Conservation (phyloP, 2,113 vertebrate species). For the Pyrgilauda ruficollis region DNA sequence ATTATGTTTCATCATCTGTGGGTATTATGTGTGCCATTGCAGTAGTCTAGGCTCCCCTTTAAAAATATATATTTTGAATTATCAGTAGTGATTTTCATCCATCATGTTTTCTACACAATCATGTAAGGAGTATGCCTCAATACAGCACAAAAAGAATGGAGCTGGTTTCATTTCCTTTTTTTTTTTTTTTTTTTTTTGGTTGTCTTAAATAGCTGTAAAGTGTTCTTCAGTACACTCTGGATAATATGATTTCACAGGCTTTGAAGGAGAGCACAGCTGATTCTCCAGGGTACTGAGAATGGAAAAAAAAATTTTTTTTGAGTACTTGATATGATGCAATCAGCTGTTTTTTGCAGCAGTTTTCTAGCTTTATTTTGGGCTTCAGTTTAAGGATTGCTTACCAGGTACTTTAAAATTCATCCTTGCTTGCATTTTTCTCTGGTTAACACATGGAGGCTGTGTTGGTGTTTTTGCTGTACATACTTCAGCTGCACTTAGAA, state of each 20-base stretch:
- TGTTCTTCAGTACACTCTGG: constrained; percentile 56
- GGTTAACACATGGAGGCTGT: constrained; percentile 68
- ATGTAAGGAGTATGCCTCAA: constrained; percentile 52
- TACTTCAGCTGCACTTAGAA: constrained; percentile 74
- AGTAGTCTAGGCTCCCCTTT: constrained; percentile 60
- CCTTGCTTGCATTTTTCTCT: constrained; percentile 65
- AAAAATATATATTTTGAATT: constrained; percentile 39
- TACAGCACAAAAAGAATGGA: constrained; percentile 62
- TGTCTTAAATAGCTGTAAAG: constrained; percentile 41
- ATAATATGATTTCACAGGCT: constrained; percentile 38
- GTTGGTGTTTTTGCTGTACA: constrained; percentile 75
- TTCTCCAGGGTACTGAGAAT: constrained; percentile 48
- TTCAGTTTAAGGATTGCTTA: constrained; percentile 60
- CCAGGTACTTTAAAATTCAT: constrained; percentile 53
- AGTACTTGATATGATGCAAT: constrained; percentile 69
- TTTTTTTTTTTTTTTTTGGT: constrained; percentile 33
- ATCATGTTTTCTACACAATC: constrained; percentile 45
- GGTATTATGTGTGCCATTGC: constrained; percentile 56
- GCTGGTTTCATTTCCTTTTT: constrained; percentile 54
- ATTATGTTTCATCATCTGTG: constrained; percentile 46
- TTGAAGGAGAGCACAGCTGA: constrained; percentile 43
- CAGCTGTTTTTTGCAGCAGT: constrained; percentile 41
- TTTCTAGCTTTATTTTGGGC: constrained; percentile 61
- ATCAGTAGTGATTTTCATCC: constrained; percentile 24
- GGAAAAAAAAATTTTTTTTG: neutral